Percentiles rank a stretch among this genome's conserved stretches.
Evolutionary conservation across 2,888 invertebrate species (phyloP).

Genomic region (Meiosimyza decipiens): DNA sequence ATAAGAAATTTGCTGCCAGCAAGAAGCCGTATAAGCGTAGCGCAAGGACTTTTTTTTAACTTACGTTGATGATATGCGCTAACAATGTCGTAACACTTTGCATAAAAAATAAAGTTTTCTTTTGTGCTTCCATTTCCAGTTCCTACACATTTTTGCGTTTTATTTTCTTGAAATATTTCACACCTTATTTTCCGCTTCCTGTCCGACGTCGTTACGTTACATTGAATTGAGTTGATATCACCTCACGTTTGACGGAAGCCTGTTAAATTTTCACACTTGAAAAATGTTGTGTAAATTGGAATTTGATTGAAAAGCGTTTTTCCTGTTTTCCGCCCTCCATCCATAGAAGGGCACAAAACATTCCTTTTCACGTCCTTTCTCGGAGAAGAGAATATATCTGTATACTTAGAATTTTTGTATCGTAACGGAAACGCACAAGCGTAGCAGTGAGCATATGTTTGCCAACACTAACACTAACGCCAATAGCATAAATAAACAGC

Average conservation of each 20-base stretch:
- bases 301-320: constrained; percentile 58
- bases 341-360: background rate
- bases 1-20: too few relatives aligned
- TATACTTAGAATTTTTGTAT: background rate
- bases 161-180: background rate
- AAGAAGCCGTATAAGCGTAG: too few relatives aligned
- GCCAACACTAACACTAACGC: constrained; percentile 3
- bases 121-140: too few relatives aligned
- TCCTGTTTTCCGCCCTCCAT: background rate
- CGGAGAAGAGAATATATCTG: too few relatives aligned
- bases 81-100: too few relatives aligned
- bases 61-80: background rate
- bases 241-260: constrained; percentile 51
- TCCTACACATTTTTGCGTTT: too few relatives aligned
- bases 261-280: constrained; percentile 60
- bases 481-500: background rate
- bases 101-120: background rate
- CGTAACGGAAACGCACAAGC: constrained; percentile 1
- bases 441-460: constrained; percentile 8
- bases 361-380: background rate
- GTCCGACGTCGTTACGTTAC: constrained; percentile 8
- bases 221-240: background rate
- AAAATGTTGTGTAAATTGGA: constrained; percentile 58
- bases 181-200: constrained; percentile 3
- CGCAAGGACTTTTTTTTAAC: background rate